Evolutionary conservation across 2,888 invertebrate genomes (phyloP), one percentile per base, ranked within the genome.

Genomic region (Latrodectus elegans): DNA sequence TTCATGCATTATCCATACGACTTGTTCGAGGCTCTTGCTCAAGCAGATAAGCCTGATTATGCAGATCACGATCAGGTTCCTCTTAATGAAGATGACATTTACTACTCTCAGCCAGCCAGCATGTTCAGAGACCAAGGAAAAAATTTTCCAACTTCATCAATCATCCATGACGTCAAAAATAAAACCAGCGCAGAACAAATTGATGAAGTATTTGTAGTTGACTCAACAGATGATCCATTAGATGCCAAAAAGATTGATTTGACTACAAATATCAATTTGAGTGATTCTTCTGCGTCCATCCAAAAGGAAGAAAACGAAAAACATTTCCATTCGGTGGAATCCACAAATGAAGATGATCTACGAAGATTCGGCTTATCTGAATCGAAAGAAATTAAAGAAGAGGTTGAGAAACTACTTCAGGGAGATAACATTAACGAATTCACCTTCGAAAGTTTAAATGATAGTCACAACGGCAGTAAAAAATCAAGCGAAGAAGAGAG

Each of bases 1-100:
- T 80, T 72, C 15, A 22, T 64, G 6, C 53, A 78, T 52, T 88
- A 78, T 68, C 87, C 82, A n/a, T 79, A 88, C 49, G 87, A 83
- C 52, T 60, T 87, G 68, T 83, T 73, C 38, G 87, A 82, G 53
- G 70, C 72, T n/a, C 64, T 82, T n/a, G 73, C 75, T 14, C 78
- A 78, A 12, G 78, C 82, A 64, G 87, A 83, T 0, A 78, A 74
- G 49, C n/a, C 53, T 22, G 78, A 78, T 9, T 74, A 73, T 12
- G 15, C 22, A n/a, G 75, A 38, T 9, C 72, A 81, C 22, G 64
- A 77, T 52, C 55, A 72, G 11, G 76, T 72, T 67, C 26, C 17
- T 12, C 64, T 52, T 53, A 74, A 79, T 26, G 49, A 8, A 53
- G 86, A 86, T 38, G 72, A 80, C 26, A 52, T 77, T 15, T 81